phyloP scores from a whole-genome alignment of 2,888 invertebrate species.

The Onchidella celtica region DNA sequence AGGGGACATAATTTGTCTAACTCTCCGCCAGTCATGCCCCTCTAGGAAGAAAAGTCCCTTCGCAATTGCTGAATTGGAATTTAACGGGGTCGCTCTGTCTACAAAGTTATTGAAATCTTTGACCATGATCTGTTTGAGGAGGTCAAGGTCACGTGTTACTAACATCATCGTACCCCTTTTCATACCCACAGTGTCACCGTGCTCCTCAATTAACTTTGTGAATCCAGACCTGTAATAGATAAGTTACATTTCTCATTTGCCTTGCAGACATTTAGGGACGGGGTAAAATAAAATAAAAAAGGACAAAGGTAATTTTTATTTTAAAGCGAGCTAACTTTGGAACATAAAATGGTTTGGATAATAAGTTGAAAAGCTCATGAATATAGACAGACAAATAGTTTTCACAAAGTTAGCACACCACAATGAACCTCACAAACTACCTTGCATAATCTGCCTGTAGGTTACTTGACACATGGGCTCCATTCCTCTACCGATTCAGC shows the following conservation, averaged over 20 bases:
- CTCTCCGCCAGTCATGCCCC: slow-evolving; percentile 35
- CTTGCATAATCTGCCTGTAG: too few species aligned
- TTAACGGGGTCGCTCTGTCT: not conserved
- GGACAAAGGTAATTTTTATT: too few species aligned
- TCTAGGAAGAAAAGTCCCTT: slow-evolving; percentile 28
- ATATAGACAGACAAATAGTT: too few species aligned
- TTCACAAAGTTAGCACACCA: too few species aligned
- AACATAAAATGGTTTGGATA: not conserved
- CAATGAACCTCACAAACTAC: too few species aligned
- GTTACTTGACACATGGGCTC: too few species aligned
- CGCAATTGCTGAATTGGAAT: not conserved
- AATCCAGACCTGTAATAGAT: not conserved
- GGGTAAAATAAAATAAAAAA: too few species aligned
- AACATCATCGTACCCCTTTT: not conserved
- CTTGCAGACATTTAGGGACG: too few species aligned
- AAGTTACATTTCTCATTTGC: too few species aligned
- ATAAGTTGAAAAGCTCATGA: too few species aligned
- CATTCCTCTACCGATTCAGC: too few species aligned
- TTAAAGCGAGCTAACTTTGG: not conserved
- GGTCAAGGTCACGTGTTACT: slow-evolving; percentile 28
- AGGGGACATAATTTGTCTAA: slow-evolving; percentile 35
- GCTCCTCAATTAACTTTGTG: slow-evolving; percentile 9
- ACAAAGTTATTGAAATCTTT: slow-evolving; percentile 50
- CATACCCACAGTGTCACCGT: slow-evolving; percentile 38
- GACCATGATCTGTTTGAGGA: slow-evolving; percentile 31